Base-by-base conservation (phyloP, 2,888 invertebrate genomes). In the Thelaira solivaga region DNA sequence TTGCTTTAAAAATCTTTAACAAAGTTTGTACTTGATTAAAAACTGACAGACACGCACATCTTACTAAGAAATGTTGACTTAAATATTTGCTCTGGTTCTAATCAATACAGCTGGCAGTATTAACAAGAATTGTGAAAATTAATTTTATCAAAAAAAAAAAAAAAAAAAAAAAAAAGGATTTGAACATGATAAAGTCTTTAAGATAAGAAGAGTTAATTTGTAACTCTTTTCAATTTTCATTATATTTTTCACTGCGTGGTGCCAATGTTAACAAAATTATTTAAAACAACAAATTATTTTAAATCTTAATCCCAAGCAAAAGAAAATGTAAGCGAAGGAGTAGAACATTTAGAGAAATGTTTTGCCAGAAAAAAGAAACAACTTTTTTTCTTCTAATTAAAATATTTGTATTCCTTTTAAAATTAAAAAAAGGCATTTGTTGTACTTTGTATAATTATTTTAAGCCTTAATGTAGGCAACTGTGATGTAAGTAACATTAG, bases 301-400 rank as follows among this genome's bases (percentile, higher is more conserved):
- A 8, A 31, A 10, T 24, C 24, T 26, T 51, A 16, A 51, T 20
- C 51, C 64, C 1, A 24, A 20, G 29, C 8, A 41, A 29, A 41
- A 41, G 4, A 39, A 18, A 26, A 22, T 49, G 13, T 26, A 39
- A 6, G 34, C 11, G 24, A 24, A 45, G 10, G 24, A 16, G n/a
- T 11, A n/a, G 8, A 31, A 47, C 1, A 13, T 29, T 16, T 20
- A 36, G n/a, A n/a, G 5, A 36, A 45, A 57, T 22, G 6, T 39
- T 13, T 36, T 10, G n/a, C 4, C 26, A 47, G 39, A 68, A 47
- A 39, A 47, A 67, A 47, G 20, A 13, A 18, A 10, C 1, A 18
- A 20, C 31, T 11, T 68, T 68, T 68, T 4, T 45, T 68, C 36
- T 20, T 45, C 47, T 47, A 57, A 68, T 68, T 68, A 68, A 68